phyloP scores from a whole-genome alignment of 1,140 invertebrate genomes.

The Liolophura sinensis region DNA sequence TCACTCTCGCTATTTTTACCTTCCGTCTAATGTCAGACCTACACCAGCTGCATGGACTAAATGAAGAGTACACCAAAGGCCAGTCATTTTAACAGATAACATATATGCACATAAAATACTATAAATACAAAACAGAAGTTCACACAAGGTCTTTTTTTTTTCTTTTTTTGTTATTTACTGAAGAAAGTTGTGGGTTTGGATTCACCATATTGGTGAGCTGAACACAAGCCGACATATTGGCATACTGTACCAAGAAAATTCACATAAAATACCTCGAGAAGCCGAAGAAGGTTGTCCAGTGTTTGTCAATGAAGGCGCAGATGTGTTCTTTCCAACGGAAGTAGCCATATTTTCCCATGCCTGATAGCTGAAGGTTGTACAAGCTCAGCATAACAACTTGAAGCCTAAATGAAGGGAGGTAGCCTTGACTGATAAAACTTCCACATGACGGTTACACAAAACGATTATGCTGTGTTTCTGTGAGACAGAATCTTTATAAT shows the following conservation, averaged over 20 bases:
- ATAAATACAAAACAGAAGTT: too few relatives aligned
- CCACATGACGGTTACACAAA: neutral
- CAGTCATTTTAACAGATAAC: too few relatives aligned
- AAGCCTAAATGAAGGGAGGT: constrained; percentile 35
- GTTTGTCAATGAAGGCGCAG: constrained; percentile 51
- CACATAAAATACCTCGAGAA: constrained; percentile 32
- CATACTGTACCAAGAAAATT: neutral
- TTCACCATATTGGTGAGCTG: neutral
- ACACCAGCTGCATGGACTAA: too few relatives aligned
- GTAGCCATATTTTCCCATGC: constrained; percentile 50
- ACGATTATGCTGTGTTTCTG: neutral
- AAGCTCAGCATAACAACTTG: constrained; percentile 49
- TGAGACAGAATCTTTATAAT: neutral
- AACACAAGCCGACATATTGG: neutral
- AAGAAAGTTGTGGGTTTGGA: neutral
- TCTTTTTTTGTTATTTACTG: too few relatives aligned
- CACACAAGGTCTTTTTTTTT: too few relatives aligned
- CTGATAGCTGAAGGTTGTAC: constrained; percentile 54
- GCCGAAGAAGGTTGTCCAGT: constrained; percentile 52
- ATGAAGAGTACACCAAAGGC: too few relatives aligned
- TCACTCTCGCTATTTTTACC: too few relatives aligned
- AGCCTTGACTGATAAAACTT: neutral
- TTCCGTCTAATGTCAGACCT: too few relatives aligned
- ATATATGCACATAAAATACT: too few relatives aligned
- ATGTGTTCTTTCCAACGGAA: constrained; percentile 57